Conservation (phyloP, 2,797 vertebrate genomes). For the Margarornis squamiger region DNA sequence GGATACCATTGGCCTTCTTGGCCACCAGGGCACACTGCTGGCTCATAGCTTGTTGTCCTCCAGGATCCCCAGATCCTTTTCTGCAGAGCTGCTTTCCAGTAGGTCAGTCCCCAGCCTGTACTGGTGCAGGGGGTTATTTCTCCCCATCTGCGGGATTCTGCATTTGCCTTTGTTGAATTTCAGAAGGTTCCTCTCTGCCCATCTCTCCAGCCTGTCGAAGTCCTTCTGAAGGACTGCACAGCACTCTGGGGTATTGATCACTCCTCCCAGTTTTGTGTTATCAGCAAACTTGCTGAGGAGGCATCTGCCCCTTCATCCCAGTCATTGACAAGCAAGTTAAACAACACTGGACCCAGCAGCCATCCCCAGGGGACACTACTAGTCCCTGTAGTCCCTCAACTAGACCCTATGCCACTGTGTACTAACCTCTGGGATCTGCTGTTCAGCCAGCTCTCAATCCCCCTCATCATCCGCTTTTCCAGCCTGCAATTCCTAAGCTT, state of each 20-base stretch:
- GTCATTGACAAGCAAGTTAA: not conserved
- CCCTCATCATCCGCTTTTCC: not conserved
- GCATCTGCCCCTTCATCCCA: not conserved
- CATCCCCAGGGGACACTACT: not conserved
- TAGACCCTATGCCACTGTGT: not conserved
- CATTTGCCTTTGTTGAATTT: rapidly evolving
- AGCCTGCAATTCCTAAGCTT: not conserved
- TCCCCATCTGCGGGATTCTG: rapidly evolving
- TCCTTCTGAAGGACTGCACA: not conserved
- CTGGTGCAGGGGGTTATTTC: not conserved
- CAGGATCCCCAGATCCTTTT: not conserved
- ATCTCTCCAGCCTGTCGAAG: rapidly evolving
- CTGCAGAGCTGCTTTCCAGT: not conserved
- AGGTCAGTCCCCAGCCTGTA: not conserved
- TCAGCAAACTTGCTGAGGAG: not conserved
- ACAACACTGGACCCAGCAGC: not conserved
- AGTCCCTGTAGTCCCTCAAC: not conserved
- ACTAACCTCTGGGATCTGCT: not conserved
- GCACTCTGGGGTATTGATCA: not conserved
- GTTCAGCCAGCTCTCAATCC: not conserved
- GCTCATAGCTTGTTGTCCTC: not conserved
- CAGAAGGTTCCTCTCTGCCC: not conserved
- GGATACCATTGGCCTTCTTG: not conserved
- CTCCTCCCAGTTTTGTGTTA: not conserved
- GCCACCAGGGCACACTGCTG: not conserved